Conservation (phyloP, 2,888 invertebrate genomes). For the Cheilosia impressa region DNA sequence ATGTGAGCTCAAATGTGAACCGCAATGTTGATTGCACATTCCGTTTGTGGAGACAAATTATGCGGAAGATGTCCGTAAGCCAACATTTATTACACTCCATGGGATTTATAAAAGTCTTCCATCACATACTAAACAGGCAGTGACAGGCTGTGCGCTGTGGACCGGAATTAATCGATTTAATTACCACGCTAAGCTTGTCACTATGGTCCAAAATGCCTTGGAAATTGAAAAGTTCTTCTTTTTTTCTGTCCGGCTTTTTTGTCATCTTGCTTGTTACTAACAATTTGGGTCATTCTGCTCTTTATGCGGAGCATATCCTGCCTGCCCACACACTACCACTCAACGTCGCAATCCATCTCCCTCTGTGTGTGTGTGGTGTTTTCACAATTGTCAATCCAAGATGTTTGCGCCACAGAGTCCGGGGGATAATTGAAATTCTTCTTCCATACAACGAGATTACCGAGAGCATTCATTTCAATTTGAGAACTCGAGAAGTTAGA, state of each 20-base stretch:
- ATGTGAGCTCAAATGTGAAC: constrained; percentile 14
- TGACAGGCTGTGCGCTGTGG: not conserved
- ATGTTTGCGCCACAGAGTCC: constrained; percentile 30
- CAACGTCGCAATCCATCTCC: constrained; percentile 39
- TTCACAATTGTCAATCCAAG: constrained; percentile 46
- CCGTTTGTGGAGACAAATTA: not conserved
- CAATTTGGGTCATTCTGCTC: constrained; percentile 34
- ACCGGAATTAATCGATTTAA: constrained; percentile 5
- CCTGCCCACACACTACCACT: constrained; percentile 9
- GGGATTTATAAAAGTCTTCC: not conserved
- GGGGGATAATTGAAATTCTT: constrained; percentile 69
- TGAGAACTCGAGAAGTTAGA: constrained; percentile 44
- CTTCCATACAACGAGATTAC: constrained; percentile 63
- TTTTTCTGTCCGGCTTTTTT: not conserved
- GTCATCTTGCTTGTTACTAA: constrained; percentile 25
- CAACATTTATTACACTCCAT: not conserved
- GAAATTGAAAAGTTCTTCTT: constrained; percentile 20
- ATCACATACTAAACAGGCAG: not conserved
- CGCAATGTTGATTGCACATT: not conserved
- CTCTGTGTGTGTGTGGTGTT: constrained; percentile 32
- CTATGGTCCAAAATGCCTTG: not conserved
- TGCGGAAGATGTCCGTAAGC: not conserved
- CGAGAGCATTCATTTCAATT: constrained; percentile 64
- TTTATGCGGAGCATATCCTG: constrained; percentile 20
- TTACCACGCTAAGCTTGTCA: constrained; percentile 15